These are phyloP conservation scores for Vidua macroura DNA, from an alignment of 2,113 vertebrate species.

Conservation along the genomic window DNA sequence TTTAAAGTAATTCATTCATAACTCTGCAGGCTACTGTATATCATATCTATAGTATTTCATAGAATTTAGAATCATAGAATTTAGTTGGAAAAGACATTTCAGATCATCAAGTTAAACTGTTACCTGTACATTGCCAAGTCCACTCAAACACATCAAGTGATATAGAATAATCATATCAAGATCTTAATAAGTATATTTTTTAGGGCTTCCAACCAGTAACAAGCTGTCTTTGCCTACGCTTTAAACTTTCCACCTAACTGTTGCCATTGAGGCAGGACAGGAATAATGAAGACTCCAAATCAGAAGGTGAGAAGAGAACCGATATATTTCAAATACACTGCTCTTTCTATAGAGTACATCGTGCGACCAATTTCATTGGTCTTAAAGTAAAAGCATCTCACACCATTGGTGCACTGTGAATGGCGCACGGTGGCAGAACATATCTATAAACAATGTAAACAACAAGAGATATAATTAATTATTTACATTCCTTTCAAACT, in stretches of 20 bases:
- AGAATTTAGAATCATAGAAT: not conserved
- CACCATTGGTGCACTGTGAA: no score
- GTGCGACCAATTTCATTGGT: no score
- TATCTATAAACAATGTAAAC: no score
- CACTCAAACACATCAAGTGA: not conserved
- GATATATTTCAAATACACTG: no score
- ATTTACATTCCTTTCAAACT: no score
- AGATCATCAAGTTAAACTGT: not conserved
- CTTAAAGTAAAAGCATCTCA: no score
- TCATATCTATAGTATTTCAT: not conserved
- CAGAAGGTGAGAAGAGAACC: no score
- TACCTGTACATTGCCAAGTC: not conserved
- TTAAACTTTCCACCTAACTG: not conserved
- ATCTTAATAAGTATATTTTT: not conserved
- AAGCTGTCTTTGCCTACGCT: not conserved
- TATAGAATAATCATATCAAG: not conserved
- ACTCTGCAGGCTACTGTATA: not conserved
- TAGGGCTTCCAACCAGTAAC: not conserved
- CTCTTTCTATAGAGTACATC: no score
- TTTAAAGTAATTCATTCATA: not conserved
- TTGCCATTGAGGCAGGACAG: no score
- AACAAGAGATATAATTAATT: no score
- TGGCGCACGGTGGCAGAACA: no score
- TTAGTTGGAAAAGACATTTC: not conserved
- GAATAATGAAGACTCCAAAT: no score